Conservation (phyloP, 2,888 invertebrate genomes). For the Dorcus hopei region DNA sequence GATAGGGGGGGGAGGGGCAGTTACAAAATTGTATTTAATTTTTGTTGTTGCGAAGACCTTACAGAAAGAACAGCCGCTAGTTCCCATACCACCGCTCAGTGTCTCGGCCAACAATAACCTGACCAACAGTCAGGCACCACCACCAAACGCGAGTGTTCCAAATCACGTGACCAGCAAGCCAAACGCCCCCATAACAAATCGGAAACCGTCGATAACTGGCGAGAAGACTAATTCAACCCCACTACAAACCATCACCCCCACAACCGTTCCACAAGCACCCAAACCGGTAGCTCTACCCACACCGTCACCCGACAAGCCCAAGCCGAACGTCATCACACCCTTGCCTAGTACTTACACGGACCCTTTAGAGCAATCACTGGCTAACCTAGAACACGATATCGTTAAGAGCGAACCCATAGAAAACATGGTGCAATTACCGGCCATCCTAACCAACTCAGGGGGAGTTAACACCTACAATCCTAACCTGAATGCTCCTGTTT, state of each 20-base stretch:
- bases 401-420: conserved; percentile 52
- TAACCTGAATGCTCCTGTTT: conserved; percentile 32
- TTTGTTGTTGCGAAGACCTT: conserved; percentile 27
- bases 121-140: conserved; percentile 26
- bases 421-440: conserved; percentile 32
- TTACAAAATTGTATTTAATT: neutral
- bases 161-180: conserved; percentile 42
- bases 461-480: conserved; percentile 30
- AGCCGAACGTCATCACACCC: conserved; percentile 42
- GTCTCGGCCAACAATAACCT: conserved; percentile 29
- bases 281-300: conserved; percentile 34
- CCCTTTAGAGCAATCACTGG: conserved; percentile 68
- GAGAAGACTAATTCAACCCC: conserved; percentile 37
- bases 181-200: conserved; percentile 28
- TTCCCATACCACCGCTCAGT: conserved; percentile 28
- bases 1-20: neutral
- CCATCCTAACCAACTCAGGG: conserved; percentile 33
- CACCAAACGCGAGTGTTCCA: conserved; percentile 22
- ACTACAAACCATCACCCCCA: conserved; percentile 36
- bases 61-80: conserved; percentile 31
- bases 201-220: conserved; percentile 33
- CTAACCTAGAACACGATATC: conserved; percentile 64
- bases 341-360: conserved; percentile 54
- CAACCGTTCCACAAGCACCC: conserved; percentile 48
- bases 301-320: conserved; percentile 43